Percentiles rank a stretch among this genome's conserved stretches.
Conservation (phyloP, 2,888 invertebrate genomes). For the Cheilosia urbana region DNA sequence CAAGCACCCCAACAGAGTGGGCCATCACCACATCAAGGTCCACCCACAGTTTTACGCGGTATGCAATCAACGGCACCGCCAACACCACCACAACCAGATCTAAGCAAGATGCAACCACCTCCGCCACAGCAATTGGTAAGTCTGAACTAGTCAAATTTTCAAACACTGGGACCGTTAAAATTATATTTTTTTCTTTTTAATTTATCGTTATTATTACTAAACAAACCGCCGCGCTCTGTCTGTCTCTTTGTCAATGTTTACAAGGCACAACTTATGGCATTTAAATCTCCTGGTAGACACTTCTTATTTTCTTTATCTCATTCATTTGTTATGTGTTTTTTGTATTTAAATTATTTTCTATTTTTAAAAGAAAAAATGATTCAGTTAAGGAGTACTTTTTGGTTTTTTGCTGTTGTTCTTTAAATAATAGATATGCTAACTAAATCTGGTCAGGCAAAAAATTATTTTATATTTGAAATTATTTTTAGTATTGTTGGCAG, state of each 20-base stretch:
- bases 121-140: conserved; percentile 81
- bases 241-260: background rate
- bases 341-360: background rate
- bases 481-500: background rate
- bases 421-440: background rate
- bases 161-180: background rate
- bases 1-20: conserved; percentile 80
- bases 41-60: conserved; percentile 78
- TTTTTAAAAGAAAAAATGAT: background rate
- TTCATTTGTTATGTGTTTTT: background rate
- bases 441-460: background rate
- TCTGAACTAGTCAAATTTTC: background rate
- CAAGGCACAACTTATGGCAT: conserved; percentile 14
- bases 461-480: background rate
- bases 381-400: background rate
- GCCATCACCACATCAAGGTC: conserved; percentile 79
- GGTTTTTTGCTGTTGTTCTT: background rate
- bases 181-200: background rate
- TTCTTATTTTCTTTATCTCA: background rate
- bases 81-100: conserved; percentile 80
- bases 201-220: background rate
- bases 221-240: background rate
- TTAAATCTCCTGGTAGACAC: conserved; percentile 25
- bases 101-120: conserved; percentile 82
- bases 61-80: conserved; percentile 81